Percentiles rank a stretch among this genome's conserved stretches.
These are phyloP conservation scores for Hyles lineata DNA, from an alignment of 2,888 invertebrate genomes.

Conservation along the genomic window DNA sequence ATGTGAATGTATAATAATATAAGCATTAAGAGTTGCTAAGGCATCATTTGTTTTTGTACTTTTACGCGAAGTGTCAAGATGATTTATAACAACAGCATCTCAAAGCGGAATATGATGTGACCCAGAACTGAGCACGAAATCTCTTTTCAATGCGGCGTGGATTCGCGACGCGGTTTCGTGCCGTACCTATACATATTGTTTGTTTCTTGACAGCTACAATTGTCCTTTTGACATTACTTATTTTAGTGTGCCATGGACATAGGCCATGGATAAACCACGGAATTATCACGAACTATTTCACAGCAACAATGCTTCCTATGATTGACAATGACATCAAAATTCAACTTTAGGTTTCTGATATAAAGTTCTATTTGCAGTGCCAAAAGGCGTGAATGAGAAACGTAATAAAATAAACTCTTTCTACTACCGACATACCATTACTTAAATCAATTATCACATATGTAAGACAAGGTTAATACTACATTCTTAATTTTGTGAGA, in stretches of 20 bases:
- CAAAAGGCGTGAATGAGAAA: no score
- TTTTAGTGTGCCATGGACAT: background rate
- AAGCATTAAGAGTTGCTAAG: background rate
- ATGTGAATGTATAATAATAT: background rate
- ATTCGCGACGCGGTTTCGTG: background rate
- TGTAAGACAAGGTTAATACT: no score
- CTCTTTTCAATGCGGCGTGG: constrained; percentile 19
- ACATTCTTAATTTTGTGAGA: no score
- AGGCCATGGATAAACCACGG: background rate
- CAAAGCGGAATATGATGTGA: background rate
- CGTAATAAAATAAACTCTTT: no score
- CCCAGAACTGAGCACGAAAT: constrained; percentile 8
- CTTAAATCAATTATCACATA: no score
- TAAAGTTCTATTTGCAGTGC: no score
- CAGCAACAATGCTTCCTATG: no score
- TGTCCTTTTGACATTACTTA: background rate
- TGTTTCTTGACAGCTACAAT: background rate
- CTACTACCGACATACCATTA: no score
- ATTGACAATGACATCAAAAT: no score
- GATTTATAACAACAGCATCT: constrained; percentile 19
- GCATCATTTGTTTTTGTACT: constrained; percentile 8
- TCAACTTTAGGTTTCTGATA: no score
- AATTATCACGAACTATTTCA: no score
- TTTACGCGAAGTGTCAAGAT: background rate
- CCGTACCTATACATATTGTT: background rate